Evolutionary conservation across 2,888 invertebrate species (phyloP), one percentile per base, ranked within the genome.

Genomic region (Cerastis leucographa): DNA sequence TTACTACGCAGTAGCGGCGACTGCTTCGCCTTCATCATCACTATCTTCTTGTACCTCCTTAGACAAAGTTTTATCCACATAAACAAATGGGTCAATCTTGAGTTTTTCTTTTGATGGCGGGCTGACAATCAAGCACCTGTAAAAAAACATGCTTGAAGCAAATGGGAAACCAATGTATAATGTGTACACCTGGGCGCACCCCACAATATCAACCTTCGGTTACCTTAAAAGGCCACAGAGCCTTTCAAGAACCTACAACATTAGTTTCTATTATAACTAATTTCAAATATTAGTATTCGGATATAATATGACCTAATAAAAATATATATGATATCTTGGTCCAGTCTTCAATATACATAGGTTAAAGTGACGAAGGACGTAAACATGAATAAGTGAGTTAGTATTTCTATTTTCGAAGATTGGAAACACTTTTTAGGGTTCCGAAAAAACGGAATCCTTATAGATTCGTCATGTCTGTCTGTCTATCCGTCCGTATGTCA

Each of bases 61-160:
- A 11, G 94, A 87, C 3, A 96, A 74, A 14, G 92, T 93, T 46
- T 92, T 91, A 4, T 95, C 95, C 0, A 97, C 95, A 84, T 96
- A 96, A 0, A 96, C 90, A 85, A 97, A 97, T 5, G 97, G 97
- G 92, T 98, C 97, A 40, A 98, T 97, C 93, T 97, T 98, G 0
- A 98, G 94, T 85, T 95, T 97, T 91, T 98, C 98, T 44, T 92
- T 89, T 11, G 98, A 97, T 8, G 98, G 98, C 0, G 97, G 97
- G 89, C 97, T 97, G 78, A 95, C 94, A 68, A 98, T 90, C 14
- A 97, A 89, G 84, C 98, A 97, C 87, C 98, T 98, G 92, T 17
- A 90, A 87, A 42, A 85, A 65, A 44, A 77, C 44, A n/a, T 12
- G 64, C 1, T n/a, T 46, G 8, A 12, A 54, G 11, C 4, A 61